Evolutionary conservation across 2,113 vertebrate genomes (phyloP).

Genomic region (Sylvietta virens): DNA sequence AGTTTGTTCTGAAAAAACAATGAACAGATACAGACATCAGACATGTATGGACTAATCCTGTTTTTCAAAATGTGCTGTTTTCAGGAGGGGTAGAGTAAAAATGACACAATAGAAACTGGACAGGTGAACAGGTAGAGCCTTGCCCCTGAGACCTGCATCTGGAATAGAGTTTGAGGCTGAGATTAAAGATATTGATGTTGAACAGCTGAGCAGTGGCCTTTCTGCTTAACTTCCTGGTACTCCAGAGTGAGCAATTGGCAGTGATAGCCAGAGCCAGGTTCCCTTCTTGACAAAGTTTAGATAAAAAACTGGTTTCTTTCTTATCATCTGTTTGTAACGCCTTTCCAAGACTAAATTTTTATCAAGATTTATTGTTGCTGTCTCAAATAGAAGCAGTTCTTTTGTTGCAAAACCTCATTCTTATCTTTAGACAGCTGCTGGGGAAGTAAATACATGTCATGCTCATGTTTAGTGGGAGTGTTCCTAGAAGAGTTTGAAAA

Average conservation of each 20-base stretch:
- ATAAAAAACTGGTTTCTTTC: background rate
- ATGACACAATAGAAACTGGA: background rate
- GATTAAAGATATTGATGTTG: background rate
- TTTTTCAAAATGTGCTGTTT: background rate
- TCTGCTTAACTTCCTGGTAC: background rate
- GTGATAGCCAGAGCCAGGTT: background rate
- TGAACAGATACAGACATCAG: background rate
- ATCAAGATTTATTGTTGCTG: background rate
- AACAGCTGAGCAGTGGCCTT: background rate
- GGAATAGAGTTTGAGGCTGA: background rate
- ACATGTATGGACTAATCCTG: background rate
- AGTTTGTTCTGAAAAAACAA: background rate
- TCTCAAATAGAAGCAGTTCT: background rate
- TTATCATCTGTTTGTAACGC: background rate
- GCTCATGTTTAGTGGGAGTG: background rate
- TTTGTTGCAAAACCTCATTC: background rate
- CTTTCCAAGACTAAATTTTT: background rate
- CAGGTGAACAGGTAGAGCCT: background rate
- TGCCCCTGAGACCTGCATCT: background rate
- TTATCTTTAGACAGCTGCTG: background rate
- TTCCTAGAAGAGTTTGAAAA: background rate
- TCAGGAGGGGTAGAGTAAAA: too few species aligned
- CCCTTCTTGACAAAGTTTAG: background rate
- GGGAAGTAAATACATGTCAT: background rate
- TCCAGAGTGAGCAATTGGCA: background rate